A percentile compares a stretch with the other conserved stretches of the same genome.
phyloP scores from a whole-genome alignment of 2,113 vertebrate genomes.

The Patagioenas fasciata region DNA sequence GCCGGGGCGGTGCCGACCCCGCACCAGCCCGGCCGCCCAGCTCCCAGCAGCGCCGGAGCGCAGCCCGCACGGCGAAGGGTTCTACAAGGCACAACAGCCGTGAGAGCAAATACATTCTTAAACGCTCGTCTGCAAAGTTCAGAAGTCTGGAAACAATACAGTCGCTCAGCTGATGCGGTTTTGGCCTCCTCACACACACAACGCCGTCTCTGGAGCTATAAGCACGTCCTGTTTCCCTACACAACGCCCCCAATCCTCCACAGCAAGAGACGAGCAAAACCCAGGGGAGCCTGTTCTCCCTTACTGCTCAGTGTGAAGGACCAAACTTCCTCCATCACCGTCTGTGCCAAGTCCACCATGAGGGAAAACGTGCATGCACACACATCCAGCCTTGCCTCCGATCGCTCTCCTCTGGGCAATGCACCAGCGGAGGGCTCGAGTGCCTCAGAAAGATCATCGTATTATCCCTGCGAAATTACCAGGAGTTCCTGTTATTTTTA shows the following conservation, averaged over 20 bases:
- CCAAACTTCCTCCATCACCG: background rate
- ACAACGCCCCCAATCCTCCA: background rate
- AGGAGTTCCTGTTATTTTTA: background rate
- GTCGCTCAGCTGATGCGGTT: background rate
- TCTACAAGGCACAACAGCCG: background rate
- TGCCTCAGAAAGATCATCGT: background rate
- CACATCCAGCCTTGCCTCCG: background rate
- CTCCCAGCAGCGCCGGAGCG: too few relatives aligned
- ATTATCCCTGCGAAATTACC: background rate
- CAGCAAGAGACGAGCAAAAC: background rate
- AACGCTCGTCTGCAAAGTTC: background rate
- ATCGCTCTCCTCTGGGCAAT: background rate
- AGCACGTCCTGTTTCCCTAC: background rate
- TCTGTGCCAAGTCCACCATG: background rate
- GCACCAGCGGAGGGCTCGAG: background rate
- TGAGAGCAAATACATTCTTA: background rate
- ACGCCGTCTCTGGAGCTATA: background rate
- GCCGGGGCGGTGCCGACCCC: too few relatives aligned
- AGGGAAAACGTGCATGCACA: background rate
- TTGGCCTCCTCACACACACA: background rate
- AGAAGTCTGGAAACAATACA: background rate
- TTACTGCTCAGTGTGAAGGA: background rate
- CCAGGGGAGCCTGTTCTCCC: background rate
- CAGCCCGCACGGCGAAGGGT: too few relatives aligned
- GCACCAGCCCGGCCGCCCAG: too few relatives aligned